phyloP scores from a whole-genome alignment of 2,888 invertebrate genomes.

The Tetramorium bicarinatum region DNA sequence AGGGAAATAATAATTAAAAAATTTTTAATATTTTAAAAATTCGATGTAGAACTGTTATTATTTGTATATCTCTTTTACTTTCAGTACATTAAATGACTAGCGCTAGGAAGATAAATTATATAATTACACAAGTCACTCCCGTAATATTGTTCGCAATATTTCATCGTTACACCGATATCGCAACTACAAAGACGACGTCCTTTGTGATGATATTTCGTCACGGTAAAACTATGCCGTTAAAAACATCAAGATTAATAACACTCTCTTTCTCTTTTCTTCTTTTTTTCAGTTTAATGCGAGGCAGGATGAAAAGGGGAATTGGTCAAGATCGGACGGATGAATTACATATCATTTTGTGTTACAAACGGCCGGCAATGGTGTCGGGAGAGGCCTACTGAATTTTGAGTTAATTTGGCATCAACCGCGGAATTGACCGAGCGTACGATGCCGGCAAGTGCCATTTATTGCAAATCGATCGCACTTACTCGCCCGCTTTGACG shows the following conservation, averaged over 20 bases:
- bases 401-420: slow-evolving; percentile 80
- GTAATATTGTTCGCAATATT: slow-evolving; percentile 47
- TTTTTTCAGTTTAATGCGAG: not conserved
- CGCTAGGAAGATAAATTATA: slow-evolving; percentile 48
- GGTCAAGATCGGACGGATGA: not conserved
- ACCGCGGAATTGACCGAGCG: slow-evolving; percentile 76
- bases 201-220: slow-evolving; percentile 49
- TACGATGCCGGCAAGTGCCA: slow-evolving; percentile 69
- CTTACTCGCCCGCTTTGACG: slow-evolving; percentile 73
- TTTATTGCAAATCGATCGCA: slow-evolving; percentile 83
- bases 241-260: slow-evolving; percentile 49
- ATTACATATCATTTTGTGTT: slow-evolving; percentile 39
- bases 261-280: not conserved
- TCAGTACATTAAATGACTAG: not conserved
- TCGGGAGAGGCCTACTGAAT: slow-evolving; percentile 58
- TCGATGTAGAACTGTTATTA: not conserved
- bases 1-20: not conserved
- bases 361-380: not conserved
- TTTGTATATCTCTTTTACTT: not conserved
- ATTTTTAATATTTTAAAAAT: not conserved
- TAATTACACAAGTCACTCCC: slow-evolving; percentile 51
- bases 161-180: slow-evolving; percentile 48
- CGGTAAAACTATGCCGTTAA: slow-evolving; percentile 34
- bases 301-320: not conserved
- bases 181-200: slow-evolving; percentile 2